These are phyloP conservation scores for Acromyrmex echinatior DNA, from an alignment of 1,140 invertebrate genomes.

Conservation along the genomic window DNA sequence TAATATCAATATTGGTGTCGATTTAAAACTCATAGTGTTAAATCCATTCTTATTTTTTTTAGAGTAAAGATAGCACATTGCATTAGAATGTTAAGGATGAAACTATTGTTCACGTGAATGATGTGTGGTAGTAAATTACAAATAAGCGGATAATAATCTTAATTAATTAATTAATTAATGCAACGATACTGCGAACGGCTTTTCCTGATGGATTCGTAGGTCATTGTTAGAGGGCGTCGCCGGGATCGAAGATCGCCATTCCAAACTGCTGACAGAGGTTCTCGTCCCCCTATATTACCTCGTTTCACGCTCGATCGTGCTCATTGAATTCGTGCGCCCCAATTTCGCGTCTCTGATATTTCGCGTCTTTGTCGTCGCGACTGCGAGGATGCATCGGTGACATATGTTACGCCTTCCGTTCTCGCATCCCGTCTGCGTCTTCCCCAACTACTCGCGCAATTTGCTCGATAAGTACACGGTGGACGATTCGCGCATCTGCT, in stretches of 20 bases:
- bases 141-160: constrained; percentile 44
- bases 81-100: background rate
- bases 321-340: constrained; percentile 71
- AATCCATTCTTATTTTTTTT: too few species aligned
- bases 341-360: constrained; percentile 74
- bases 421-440: background rate
- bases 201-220: constrained; percentile 23
- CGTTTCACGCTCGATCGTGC: constrained; percentile 75
- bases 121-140: background rate
- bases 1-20: too few species aligned
- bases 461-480: constrained; percentile 71
- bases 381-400: constrained; percentile 69
- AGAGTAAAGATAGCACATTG: too few species aligned
- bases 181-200: constrained; percentile 41
- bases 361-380: constrained; percentile 67
- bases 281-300: constrained; percentile 70
- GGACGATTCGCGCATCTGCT: constrained; percentile 70
- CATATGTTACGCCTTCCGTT: constrained; percentile 67
- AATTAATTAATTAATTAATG: constrained; percentile 69
- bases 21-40: too few species aligned
- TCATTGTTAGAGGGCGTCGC: constrained; percentile 51
- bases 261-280: constrained; percentile 31
- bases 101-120: background rate
- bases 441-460: constrained; percentile 60
- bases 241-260: constrained; percentile 23